Conservation (phyloP, 1,140 invertebrate genomes). For the Musca domestica region DNA sequence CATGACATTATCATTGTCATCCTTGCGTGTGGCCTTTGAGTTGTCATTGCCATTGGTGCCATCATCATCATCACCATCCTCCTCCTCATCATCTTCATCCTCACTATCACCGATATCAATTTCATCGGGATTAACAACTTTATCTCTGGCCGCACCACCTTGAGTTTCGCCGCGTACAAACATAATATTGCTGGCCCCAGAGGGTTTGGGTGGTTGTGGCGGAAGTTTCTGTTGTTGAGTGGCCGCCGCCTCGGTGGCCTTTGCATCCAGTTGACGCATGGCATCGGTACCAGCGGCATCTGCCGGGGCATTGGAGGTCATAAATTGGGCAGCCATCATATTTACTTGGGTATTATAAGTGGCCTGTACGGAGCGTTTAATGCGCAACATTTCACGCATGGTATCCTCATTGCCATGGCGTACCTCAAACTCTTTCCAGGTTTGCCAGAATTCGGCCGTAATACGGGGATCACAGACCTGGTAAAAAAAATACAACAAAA, state of each 20-base stretch:
- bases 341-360: conserved; percentile 96
- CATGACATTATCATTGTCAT: conserved; percentile 56
- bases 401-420: conserved; percentile 99
- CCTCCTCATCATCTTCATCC: conserved; percentile 69
- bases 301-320: conserved; percentile 69
- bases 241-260: conserved; percentile 62
- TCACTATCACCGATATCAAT: conserved; percentile 87
- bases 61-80: conserved; percentile 61
- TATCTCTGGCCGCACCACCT: conserved; percentile 68
- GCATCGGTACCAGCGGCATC: conserved; percentile 74
- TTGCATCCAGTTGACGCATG: conserved; percentile 85
- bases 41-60: conserved; percentile 55
- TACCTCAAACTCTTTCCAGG: conserved; percentile 99
- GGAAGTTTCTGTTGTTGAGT: conserved; percentile 56
- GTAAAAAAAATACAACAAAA: conserved; percentile 7
- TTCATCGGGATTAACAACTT: conserved; percentile 88
- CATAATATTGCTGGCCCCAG: conserved; percentile 63
- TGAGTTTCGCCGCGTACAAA: conserved; percentile 86
- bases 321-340: conserved; percentile 98
- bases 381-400: conserved; percentile 97
- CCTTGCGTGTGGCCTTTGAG: conserved; percentile 63
- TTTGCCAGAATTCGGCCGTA: conserved; percentile 93
- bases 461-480: conserved; percentile 95
- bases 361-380: conserved; percentile 95
- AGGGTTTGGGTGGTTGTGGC: conserved; percentile 30